Evolutionary conservation across 2,888 invertebrate genomes (phyloP).

Genomic region (Dorcus parallelipipedus): DNA sequence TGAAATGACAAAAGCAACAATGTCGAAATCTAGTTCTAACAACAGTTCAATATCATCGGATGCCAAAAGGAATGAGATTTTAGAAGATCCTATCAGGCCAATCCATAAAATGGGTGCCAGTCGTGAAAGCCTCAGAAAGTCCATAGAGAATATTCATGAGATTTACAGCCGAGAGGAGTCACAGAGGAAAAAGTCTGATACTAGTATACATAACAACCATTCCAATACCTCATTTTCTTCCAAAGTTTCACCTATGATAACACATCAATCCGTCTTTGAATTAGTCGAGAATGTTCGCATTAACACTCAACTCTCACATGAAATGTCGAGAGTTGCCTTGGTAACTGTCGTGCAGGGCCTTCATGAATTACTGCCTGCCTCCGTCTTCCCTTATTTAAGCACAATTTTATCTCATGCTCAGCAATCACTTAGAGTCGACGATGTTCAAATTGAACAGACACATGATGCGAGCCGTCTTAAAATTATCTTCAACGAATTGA

Average conservation of each 20-base stretch:
- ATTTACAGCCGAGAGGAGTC: constrained; percentile 6
- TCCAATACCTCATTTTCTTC: constrained; percentile 10
- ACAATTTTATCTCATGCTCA: constrained; percentile 57
- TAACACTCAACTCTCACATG: constrained; percentile 82
- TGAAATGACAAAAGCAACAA: constrained; percentile 26
- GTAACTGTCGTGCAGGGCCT: constrained; percentile 66
- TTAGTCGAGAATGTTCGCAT: constrained; percentile 76
- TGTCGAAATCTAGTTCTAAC: constrained; percentile 16
- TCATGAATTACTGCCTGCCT: constrained; percentile 57
- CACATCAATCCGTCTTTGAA: constrained; percentile 64
- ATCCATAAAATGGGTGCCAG: constrained; percentile 31
- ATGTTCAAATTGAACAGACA: constrained; percentile 71
- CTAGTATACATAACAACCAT: constrained; percentile 12
- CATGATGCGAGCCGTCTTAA: constrained; percentile 81
- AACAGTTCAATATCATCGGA: constrained; percentile 15
- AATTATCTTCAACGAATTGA: constrained; percentile 78
- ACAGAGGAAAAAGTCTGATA: constrained; percentile 36
- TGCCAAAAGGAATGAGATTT: constrained; percentile 16
- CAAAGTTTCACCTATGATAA: constrained; percentile 49
- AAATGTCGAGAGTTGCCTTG: constrained; percentile 80
- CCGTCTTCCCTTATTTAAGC: constrained; percentile 58
- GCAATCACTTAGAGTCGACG: constrained; percentile 58
- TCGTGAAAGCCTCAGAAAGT: constrained; percentile 36
- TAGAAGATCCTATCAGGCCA: constrained; percentile 38
- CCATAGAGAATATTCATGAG: constrained; percentile 40